Evolutionary conservation across 2,797 vertebrate species (phyloP).

Genomic region (Gobionotothen gibberifrons): DNA sequence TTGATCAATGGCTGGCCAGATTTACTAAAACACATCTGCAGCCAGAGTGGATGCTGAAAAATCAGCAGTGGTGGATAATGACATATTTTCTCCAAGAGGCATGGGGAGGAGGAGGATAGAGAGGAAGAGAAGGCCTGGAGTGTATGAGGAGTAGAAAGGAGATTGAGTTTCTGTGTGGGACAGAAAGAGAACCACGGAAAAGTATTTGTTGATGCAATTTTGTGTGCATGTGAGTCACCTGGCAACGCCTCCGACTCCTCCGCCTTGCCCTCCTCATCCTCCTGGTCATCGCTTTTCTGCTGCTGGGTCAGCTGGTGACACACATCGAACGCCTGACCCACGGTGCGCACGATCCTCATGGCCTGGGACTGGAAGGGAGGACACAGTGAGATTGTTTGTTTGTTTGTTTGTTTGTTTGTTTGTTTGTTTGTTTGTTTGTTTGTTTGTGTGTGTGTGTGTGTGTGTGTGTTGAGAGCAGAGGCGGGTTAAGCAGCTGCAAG

Average conservation of each 20-base stretch:
- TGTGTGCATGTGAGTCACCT: conserved; percentile 62
- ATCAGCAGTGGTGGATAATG: conserved; percentile 22
- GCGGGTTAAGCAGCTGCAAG: conserved; percentile 16
- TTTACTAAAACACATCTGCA: conserved; percentile 41
- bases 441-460: background rate
- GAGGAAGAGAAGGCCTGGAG: conserved; percentile 1
- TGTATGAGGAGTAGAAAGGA: conserved; percentile 20
- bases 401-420: background rate
- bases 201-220: conserved; percentile 18
- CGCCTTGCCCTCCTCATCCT: conserved; percentile 82
- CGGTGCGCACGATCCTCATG: conserved; percentile 95
- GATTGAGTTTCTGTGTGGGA: conserved; percentile 24
- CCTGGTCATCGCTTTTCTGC: conserved; percentile 88
- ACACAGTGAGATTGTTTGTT: conserved; percentile 11
- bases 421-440: background rate
- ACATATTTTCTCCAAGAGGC: conserved; percentile 38
- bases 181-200: conserved; percentile 10
- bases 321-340: conserved; percentile 98
- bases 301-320: conserved; percentile 97
- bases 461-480: conserved; percentile 6
- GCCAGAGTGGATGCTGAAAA: conserved; percentile 30
- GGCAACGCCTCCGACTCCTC: conserved; percentile 76
- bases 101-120: conserved; percentile 2
- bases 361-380: conserved; percentile 90
- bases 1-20: conserved; percentile 48